Percentiles rank a stretch among this genome's conserved stretches.
These are phyloP conservation scores for Griposia aprilina DNA, from an alignment of 2,888 invertebrate species.

Conservation along the genomic window DNA sequence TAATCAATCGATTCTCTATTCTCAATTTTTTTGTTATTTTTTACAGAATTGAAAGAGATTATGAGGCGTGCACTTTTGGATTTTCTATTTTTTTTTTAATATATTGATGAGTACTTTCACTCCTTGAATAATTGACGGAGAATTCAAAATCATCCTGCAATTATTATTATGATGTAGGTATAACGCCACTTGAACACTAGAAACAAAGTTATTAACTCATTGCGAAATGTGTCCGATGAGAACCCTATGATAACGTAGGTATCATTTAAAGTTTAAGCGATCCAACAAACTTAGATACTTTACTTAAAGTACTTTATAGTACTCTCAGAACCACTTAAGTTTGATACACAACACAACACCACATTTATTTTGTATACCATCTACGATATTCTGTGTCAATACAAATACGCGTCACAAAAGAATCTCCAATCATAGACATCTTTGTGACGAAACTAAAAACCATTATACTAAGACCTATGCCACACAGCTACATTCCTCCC, in stretches of 20 bases:
- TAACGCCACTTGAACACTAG: not conserved
- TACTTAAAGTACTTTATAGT: slow-evolving; percentile 24
- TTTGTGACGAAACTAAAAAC: slow-evolving; percentile 57
- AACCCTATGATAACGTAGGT: not conserved
- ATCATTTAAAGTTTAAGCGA: slow-evolving; percentile 27
- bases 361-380: slow-evolving; percentile 52
- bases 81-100: no score
- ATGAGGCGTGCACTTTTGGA: no score
- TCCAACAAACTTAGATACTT: slow-evolving; percentile 20
- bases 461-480: slow-evolving; percentile 37
- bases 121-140: no score
- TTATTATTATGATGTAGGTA: not conserved
- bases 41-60: no score
- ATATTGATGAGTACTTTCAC: not conserved
- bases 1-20: no score
- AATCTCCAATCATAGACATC: slow-evolving; percentile 66
- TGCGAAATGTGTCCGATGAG: slow-evolving; percentile 5
- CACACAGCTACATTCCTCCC: slow-evolving; percentile 13
- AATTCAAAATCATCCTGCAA: not conserved
- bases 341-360: slow-evolving; percentile 21
- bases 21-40: no score
- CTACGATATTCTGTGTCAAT: slow-evolving; percentile 57
- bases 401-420: slow-evolving; percentile 62
- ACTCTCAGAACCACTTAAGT: slow-evolving; percentile 23
- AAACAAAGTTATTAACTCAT: slow-evolving; percentile 15